Base-by-base conservation (phyloP, 2,888 invertebrate species). In the Tuta absoluta region DNA sequence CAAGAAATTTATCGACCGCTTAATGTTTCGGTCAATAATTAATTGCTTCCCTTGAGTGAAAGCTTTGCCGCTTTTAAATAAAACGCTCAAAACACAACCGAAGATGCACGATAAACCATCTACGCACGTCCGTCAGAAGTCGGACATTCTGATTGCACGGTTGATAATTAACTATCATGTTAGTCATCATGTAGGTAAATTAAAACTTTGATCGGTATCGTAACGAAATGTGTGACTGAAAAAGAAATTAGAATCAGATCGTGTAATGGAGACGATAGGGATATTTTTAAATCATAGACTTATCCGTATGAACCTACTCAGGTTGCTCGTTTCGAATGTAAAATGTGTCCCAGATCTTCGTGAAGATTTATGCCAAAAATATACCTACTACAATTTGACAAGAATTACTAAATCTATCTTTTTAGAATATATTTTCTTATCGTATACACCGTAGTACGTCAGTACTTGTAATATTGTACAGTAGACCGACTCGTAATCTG, bases 11-110 rank as follows among this genome's bases (percentile, higher is more conserved):
- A 89, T 86, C 83, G 85, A 80, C 81, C 84, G 75, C 80, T 86
- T 88, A 86, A 88, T 86, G 87, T 82, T 82, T 84, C 79, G 82
- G 76, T 79, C 78, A 80, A 85, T 78, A 86, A 87, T 86, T 87
- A 88, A 89, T 87, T 86, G 87, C 80, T 78, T 75, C 76, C 74
- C 78, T 75, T 78, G 73, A 79, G 84, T 83, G 86, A 88, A 87
- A 86, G 86, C 76, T 74, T 73, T 72, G 81, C 85, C 83, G 86
- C 84, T 81, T 81, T 85, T 80, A 82, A 85, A 80, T 82, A 81
- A 84, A 86, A 81, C 79, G 77, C 82, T 82, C 78, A 76, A 80
- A 82, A 83, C 85, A 81, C 81, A 79, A 72, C 71, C 72, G 68
- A 72, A 80, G 82, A 83, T 82, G 71, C 71, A 71, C 71, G 82